A percentile compares a stretch with the other conserved stretches of the same genome.
Conservation (phyloP, 2,113 vertebrate genomes). For the Rattus rattus region DNA sequence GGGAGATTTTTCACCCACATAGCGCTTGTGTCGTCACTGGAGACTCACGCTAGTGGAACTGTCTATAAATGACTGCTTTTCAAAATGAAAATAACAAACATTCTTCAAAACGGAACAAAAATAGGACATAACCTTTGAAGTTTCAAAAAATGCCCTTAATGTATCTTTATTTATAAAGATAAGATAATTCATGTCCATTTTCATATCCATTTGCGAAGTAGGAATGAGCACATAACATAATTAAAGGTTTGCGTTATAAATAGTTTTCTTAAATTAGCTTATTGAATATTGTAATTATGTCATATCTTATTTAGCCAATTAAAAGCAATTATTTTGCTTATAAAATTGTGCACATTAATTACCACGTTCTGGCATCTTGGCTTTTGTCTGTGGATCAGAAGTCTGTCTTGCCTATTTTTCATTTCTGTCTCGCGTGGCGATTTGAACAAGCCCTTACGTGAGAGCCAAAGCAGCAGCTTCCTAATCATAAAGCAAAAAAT, state of each 20-base stretch:
- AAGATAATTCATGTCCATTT: slow-evolving; percentile 60
- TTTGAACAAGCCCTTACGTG: slow-evolving; percentile 52
- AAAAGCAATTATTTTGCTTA: slow-evolving; percentile 76
- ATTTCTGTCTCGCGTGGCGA: slow-evolving; percentile 58
- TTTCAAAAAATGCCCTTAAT: slow-evolving; percentile 49
- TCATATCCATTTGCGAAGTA: slow-evolving; percentile 53
- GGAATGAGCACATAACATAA: slow-evolving; percentile 41
- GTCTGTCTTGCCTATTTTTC: slow-evolving; percentile 31
- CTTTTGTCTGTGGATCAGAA: slow-evolving; percentile 67
- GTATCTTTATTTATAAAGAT: slow-evolving; percentile 42
- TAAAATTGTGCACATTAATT: slow-evolving; percentile 73
- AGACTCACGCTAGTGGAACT: neutral
- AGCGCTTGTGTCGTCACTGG: neutral
- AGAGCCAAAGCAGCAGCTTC: slow-evolving; percentile 61
- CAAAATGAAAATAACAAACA: slow-evolving; percentile 36
- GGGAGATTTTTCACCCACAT: slow-evolving; percentile 6
- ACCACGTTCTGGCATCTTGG: slow-evolving; percentile 61
- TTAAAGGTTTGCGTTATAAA: slow-evolving; percentile 68
- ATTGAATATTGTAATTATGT: slow-evolving; percentile 69
- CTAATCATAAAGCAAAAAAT: slow-evolving; percentile 66
- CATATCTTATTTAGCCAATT: slow-evolving; percentile 73
- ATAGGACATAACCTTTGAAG: slow-evolving; percentile 36
- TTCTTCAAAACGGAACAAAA: slow-evolving; percentile 34
- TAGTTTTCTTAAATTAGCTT: slow-evolving; percentile 73
- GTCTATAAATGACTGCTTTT: slow-evolving; percentile 32